Evolutionary conservation across 2,113 vertebrate species (phyloP).

Genomic region (Triplophysa tibetana): DNA sequence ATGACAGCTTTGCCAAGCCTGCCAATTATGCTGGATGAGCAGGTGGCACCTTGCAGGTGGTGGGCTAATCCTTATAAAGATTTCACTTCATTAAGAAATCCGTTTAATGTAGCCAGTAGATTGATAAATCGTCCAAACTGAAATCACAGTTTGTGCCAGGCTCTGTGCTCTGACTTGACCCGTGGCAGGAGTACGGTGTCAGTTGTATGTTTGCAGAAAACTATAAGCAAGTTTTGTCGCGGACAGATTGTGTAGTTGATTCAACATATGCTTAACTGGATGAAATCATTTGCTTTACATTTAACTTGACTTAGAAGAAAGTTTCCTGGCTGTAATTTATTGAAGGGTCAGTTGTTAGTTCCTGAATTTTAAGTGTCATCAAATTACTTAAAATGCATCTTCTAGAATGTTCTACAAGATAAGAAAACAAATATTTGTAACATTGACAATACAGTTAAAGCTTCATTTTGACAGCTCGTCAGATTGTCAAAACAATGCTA

Average conservation of each 20-base stretch:
- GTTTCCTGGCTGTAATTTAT: neutral
- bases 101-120: slow-evolving; percentile 80
- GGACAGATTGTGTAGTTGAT: slow-evolving; percentile 32
- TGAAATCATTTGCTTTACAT: slow-evolving; percentile 6
- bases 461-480: neutral
- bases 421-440: neutral
- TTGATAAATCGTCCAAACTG: slow-evolving; percentile 80
- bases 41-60: slow-evolving; percentile 82
- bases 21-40: slow-evolving; percentile 79
- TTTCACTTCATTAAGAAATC: slow-evolving; percentile 84
- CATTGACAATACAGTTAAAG: neutral
- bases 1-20: slow-evolving; percentile 70
- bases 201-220: neutral
- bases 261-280: slow-evolving; percentile 27
- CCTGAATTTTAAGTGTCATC: slow-evolving; percentile 12
- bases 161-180: slow-evolving; percentile 72
- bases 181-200: slow-evolving; percentile 59
- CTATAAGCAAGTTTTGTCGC: neutral
- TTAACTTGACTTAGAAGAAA: slow-evolving; percentile 40
- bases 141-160: slow-evolving; percentile 73
- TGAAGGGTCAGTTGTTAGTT: slow-evolving; percentile 1
- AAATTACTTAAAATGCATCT: slow-evolving; percentile 15
- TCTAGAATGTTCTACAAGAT: neutral
- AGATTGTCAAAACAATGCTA: neutral
- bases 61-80: slow-evolving; percentile 82